phyloP scores from a whole-genome alignment of 2,113 vertebrate species.

The Rhizomys pruinosus region DNA sequence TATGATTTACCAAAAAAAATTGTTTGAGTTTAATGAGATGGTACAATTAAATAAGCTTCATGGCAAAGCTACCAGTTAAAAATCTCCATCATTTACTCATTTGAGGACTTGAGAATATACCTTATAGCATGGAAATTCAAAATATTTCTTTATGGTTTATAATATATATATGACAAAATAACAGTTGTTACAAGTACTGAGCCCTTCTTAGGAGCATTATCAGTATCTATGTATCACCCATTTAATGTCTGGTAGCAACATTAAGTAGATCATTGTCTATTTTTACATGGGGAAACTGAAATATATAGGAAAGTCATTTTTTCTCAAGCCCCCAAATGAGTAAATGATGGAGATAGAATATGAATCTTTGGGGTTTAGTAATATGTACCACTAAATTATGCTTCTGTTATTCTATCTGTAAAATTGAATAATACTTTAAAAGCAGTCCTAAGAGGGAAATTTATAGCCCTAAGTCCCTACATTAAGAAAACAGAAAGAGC shows the following conservation, averaged over 20 bases:
- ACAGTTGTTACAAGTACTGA: background rate
- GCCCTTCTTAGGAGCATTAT: background rate
- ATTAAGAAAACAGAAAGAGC: no score
- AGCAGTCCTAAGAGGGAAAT: no score
- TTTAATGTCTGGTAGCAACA: background rate
- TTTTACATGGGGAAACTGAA: background rate
- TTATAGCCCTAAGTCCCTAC: no score
- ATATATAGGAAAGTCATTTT: background rate
- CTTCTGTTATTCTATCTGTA: no score
- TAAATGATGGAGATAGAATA: background rate
- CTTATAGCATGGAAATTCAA: background rate
- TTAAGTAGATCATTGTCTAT: background rate
- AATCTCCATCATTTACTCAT: no score
- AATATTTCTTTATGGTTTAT: background rate
- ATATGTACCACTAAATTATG: background rate
- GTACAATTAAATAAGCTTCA: background rate
- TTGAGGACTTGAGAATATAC: no score
- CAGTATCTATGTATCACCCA: background rate
- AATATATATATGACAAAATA: background rate
- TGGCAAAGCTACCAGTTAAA: background rate
- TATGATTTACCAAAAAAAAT: background rate
- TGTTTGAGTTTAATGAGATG: background rate
- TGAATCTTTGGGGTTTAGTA: background rate
- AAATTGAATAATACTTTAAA: no score
- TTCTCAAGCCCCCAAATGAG: no score